phyloP scores from a whole-genome alignment of 2,888 invertebrate genomes.

The Hermodice carunculata region DNA sequence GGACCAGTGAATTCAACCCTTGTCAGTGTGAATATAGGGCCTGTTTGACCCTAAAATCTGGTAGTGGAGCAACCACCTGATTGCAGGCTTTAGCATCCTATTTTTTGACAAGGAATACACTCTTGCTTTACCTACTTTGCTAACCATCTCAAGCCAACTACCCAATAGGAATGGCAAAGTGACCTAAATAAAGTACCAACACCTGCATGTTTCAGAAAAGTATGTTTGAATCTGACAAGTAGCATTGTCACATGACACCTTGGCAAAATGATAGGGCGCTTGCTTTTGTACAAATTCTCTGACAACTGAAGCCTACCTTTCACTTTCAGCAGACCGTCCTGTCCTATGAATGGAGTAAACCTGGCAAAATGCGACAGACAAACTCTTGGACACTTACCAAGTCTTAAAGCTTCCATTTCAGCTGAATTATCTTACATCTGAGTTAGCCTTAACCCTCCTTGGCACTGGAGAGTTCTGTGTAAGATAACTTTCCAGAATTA shows the following conservation, averaged over 20 bases:
- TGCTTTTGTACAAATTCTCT: background rate
- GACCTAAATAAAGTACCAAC: no score
- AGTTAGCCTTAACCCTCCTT: no score
- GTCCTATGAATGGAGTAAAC: background rate
- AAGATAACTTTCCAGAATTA: no score
- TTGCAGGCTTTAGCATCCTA: background rate
- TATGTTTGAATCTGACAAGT: no score
- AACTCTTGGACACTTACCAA: background rate
- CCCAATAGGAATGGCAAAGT: no score
- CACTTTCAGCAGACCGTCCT: background rate
- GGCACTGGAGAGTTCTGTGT: no score
- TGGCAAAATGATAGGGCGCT: background rate
- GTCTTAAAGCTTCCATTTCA: background rate
- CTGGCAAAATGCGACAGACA: background rate
- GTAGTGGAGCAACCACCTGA: constrained; percentile 1
- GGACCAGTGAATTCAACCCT: constrained; percentile 23
- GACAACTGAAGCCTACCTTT: background rate
- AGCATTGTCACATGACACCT: no score
- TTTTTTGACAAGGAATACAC: background rate
- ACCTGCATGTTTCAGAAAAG: constrained; percentile 3
- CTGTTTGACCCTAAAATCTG: background rate
- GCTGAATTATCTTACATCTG: no score
- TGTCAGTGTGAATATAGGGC: background rate
- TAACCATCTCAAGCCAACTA: no score
- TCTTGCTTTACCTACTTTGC: no score